These are phyloP conservation scores for Asobara japonica DNA, from an alignment of 1,140 invertebrate species.

Conservation along the genomic window DNA sequence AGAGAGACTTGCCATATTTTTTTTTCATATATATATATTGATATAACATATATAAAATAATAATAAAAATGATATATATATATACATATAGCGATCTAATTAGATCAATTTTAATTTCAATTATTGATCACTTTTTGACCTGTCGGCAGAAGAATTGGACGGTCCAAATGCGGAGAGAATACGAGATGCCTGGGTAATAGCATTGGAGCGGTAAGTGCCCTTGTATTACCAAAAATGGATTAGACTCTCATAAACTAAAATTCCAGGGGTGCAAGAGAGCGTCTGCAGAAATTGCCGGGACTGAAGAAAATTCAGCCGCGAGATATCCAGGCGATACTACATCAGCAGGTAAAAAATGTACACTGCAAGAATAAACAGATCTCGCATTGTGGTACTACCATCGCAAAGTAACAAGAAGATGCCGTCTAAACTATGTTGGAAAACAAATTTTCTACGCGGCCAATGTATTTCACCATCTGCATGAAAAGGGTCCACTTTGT, in stretches of 20 bases:
- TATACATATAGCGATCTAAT: not conserved
- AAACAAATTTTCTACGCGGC: too few species aligned
- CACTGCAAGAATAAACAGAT: not conserved
- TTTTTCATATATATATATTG: too few species aligned
- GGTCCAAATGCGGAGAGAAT: slow-evolving; percentile 78
- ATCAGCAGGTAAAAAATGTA: slow-evolving; percentile 84
- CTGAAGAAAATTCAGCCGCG: slow-evolving; percentile 92
- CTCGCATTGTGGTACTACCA: too few species aligned
- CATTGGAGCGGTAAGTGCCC: slow-evolving; percentile 83
- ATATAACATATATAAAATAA: not conserved
- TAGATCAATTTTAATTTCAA: not conserved
- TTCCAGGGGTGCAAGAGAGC: slow-evolving; percentile 77
- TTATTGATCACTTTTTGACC: slow-evolving; percentile 37
- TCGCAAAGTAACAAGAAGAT: too few species aligned
- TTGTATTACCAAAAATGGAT: slow-evolving; percentile 10
- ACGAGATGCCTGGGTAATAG: slow-evolving; percentile 97
- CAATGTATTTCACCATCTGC: too few species aligned
- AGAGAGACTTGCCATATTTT: too few species aligned
- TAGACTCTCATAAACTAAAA: not conserved
- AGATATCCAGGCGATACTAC: slow-evolving; percentile 91
- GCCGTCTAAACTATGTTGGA: too few species aligned
- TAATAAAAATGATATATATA: not conserved
- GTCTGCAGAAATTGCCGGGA: slow-evolving; percentile 88
- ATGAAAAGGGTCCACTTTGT: too few species aligned
- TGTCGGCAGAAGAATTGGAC: slow-evolving; percentile 82